Percentiles rank a stretch among this genome's conserved stretches.
These are phyloP conservation scores for Catamblyrhynchus diadema DNA, from an alignment of 2,797 vertebrate genomes.

Conservation along the genomic window DNA sequence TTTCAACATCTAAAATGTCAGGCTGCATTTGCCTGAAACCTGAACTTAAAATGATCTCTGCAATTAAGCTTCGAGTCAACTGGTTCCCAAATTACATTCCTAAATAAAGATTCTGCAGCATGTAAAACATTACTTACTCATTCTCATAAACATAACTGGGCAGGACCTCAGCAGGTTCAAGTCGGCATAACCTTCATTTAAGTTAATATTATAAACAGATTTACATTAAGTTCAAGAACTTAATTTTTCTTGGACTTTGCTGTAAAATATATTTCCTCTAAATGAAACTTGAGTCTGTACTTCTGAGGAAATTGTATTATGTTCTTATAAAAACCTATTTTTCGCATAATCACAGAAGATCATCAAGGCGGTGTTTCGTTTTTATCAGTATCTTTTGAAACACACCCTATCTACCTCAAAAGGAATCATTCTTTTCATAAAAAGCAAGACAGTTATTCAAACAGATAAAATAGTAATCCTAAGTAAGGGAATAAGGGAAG, in stretches of 20 bases:
- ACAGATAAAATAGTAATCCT: not conserved
- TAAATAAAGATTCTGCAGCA: not conserved
- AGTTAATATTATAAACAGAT: not conserved
- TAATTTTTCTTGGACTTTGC: not conserved
- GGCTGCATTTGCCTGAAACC: not conserved
- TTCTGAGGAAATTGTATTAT: not conserved
- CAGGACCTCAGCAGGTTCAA: not conserved
- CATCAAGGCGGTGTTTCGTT: not conserved
- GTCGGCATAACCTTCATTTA: not conserved
- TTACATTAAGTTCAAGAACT: not conserved
- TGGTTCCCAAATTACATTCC: not conserved
- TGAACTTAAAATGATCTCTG: not conserved
- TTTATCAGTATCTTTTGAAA: not conserved
- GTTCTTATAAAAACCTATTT: not conserved
- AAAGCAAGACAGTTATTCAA: not conserved
- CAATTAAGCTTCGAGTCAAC: not conserved
- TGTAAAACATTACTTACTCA: not conserved
- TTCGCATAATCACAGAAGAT: not conserved
- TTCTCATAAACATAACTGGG: not conserved
- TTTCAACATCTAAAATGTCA: not conserved
- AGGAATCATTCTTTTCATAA: not conserved
- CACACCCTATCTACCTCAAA: not conserved
- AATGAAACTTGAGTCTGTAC: not conserved
- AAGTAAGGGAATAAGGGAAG: not conserved
- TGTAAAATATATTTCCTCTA: not conserved